Base-by-base conservation (phyloP, 2,113 vertebrate species). In the Castor canadensis region DNA sequence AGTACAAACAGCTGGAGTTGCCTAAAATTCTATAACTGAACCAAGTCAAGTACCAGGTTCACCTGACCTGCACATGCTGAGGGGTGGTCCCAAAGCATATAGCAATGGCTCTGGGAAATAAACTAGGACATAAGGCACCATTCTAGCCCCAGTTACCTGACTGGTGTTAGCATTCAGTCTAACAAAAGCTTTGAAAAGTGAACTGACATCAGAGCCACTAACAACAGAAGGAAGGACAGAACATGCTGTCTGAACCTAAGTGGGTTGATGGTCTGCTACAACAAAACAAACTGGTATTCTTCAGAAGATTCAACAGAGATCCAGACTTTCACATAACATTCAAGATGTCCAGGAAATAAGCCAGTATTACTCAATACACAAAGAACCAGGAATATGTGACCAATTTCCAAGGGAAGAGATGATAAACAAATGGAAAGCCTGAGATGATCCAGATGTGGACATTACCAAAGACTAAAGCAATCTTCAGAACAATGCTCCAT, bases 371-470 rank as follows among this genome's bases (percentile, higher is more conserved):
- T 95, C 79, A 93, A 77, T 45, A 84, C 30, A 77, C 5, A 75
- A 76, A 92, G 60, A 77, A 86, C 24, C 16, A 86, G 49, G 64
- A 88, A 83, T 69, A 95, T 45, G 71, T 89, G 71, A 84, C 45
- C 64, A 77, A 62, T 95, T 84, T 89, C 72, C 90, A 95, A 62
- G 62, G 73, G 62, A 71, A 95, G 93, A 84, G 35, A 83, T 17
- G 24, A 84, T 54, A 67, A 84, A 88, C 71, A 88, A 83, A 84
- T 38, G 71, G 52, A 69, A 95, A 95, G 19, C 52, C 43, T 93
- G 62, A 93, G 24, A 93, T 47, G 79, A 84, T 84, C 79, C 90
- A 95, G 85, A 93, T 84, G 71, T 89, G 87, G 75, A 73, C 87
- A 81, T 72, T 62, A 66, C 62, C 82, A 73, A 88, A 81, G 30